phyloP scores from a whole-genome alignment of 2,888 invertebrate species.

The Liopterus haemorrhoidalis region DNA sequence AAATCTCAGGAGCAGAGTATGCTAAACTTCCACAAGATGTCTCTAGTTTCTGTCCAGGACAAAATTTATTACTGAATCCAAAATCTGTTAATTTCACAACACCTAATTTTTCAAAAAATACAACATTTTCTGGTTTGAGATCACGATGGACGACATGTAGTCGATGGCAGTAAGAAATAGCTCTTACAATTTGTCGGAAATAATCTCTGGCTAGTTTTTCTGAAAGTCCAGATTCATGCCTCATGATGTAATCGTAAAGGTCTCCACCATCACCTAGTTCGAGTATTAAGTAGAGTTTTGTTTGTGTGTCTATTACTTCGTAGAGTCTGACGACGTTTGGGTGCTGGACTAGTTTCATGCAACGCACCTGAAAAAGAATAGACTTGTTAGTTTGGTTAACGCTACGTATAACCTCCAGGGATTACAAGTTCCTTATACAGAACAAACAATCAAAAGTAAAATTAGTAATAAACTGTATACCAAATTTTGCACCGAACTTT shows the following conservation, averaged over 20 bases:
- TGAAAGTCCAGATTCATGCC: conserved; percentile 82
- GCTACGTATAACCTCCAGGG: too few relatives aligned
- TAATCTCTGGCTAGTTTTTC: conserved; percentile 83
- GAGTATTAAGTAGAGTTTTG: conserved; percentile 92
- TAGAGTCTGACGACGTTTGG: conserved; percentile 97
- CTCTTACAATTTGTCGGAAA: conserved; percentile 94
- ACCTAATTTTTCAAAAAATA: conserved; percentile 95
- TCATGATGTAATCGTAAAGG: conserved; percentile 97
- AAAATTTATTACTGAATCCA: conserved; percentile 93
- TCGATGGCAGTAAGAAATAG: conserved; percentile 97
- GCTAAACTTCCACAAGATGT: conserved; percentile 98
- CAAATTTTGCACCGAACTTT: too few relatives aligned
- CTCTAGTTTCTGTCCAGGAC: conserved; percentile 92
- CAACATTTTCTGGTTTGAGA: conserved; percentile 98
- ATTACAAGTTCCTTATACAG: too few relatives aligned
- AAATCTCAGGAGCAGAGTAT: conserved; percentile 98
- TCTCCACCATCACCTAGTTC: conserved; percentile 98
- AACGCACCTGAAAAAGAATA: conserved; percentile 71
- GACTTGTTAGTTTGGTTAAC: too few relatives aligned
- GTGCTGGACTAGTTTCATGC: conserved; percentile 99
- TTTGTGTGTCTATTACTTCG: conserved; percentile 99
- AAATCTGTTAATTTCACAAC: conserved; percentile 98
- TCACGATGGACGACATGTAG: conserved; percentile 84
- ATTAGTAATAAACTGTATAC: too few relatives aligned
- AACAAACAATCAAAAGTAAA: too few relatives aligned